phyloP scores from a whole-genome alignment of 2,888 invertebrate species.

The Dusona sp. region DNA sequence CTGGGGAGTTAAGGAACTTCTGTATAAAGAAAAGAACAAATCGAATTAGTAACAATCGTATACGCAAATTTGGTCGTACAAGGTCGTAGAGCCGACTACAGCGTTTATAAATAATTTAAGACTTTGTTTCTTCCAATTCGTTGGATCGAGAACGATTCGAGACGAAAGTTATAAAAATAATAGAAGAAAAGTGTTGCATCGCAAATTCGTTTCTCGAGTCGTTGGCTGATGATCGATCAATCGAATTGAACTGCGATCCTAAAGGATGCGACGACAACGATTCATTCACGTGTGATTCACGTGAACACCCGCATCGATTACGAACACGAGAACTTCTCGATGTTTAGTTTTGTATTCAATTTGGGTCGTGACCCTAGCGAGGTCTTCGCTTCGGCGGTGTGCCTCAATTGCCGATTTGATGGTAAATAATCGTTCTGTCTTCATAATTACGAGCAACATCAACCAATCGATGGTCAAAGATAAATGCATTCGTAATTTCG shows the following conservation, averaged over 20 bases:
- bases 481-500: neutral
- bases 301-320: conserved; percentile 27
- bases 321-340: neutral
- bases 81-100: neutral
- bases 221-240: conserved; percentile 31
- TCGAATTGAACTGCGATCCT: conserved; percentile 44
- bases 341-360: conserved; percentile 51
- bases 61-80: too few species aligned
- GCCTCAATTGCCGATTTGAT: neutral
- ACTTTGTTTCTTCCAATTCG: too few species aligned
- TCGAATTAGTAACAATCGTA: too few species aligned
- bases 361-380: conserved; percentile 57
- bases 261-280: neutral
- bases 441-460: neutral
- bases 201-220: conserved; percentile 8
- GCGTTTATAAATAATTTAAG: neutral
- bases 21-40: too few species aligned
- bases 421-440: neutral
- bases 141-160: neutral
- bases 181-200: neutral
- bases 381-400: conserved; percentile 1
- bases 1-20: too few species aligned
- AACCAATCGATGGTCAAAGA: neutral
- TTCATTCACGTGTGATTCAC: conserved; percentile 47
- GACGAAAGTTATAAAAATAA: neutral